These are phyloP conservation scores for Chascanopsetta lugubris DNA, from an alignment of 2,113 vertebrate species.

Conservation along the genomic window DNA sequence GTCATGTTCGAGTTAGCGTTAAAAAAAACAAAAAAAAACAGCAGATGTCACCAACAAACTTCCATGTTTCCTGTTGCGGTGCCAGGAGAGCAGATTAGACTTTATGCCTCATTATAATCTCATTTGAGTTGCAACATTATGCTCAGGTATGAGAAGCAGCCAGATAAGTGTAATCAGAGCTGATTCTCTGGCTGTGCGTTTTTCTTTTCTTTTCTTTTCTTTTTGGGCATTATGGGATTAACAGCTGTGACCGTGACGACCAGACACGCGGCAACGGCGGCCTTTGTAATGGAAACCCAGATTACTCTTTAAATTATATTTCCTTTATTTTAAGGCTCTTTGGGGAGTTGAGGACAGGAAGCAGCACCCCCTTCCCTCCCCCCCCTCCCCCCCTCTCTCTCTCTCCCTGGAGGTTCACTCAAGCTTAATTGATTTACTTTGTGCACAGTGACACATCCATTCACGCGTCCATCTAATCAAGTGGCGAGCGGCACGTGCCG, in stretches of 20 bases:
- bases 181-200: background rate
- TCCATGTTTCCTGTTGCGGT: slow-evolving; percentile 15
- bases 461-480: slow-evolving; percentile 49
- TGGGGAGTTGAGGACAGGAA: slow-evolving; percentile 53
- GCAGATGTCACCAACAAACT: background rate
- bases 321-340: slow-evolving; percentile 64
- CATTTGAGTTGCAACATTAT: slow-evolving; percentile 47
- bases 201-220: no score
- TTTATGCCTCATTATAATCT: slow-evolving; percentile 55
- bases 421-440: slow-evolving; percentile 79
- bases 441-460: slow-evolving; percentile 64
- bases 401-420: slow-evolving; percentile 33
- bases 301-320: slow-evolving; percentile 68
- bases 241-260: background rate
- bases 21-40: no score
- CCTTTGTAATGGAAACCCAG: slow-evolving; percentile 55
- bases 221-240: slow-evolving; percentile 9
- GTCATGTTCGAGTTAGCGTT: no score
- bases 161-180: slow-evolving; percentile 9
- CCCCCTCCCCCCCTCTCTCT: no score
- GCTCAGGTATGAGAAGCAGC: slow-evolving; percentile 13
- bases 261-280: background rate
- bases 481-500: slow-evolving; percentile 39
- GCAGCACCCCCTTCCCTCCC: slow-evolving; percentile 26
- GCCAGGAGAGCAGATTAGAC: slow-evolving; percentile 48